phyloP scores from a whole-genome alignment of 2,113 vertebrate genomes.

The Balaeniceps rex region DNA sequence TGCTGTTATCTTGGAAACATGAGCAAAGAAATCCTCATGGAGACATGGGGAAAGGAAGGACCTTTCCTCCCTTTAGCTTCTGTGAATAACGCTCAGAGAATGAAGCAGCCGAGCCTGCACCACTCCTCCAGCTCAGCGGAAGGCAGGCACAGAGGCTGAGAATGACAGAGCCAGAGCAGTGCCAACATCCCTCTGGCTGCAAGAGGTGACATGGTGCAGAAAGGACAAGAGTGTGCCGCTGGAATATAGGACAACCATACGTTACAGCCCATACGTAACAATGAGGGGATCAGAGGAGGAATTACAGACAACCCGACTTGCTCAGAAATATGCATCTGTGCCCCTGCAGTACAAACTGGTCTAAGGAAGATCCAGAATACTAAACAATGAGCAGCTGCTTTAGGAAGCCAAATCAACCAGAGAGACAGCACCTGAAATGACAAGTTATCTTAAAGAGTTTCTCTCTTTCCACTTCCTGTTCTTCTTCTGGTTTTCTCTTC shows the following conservation, averaged over 20 bases:
- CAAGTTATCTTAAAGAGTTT: background rate
- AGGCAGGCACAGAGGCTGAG: background rate
- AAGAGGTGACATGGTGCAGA: background rate
- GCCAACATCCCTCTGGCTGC: background rate
- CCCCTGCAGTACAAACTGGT: background rate
- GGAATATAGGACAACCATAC: background rate
- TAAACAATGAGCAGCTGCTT: background rate
- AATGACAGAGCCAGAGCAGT: background rate
- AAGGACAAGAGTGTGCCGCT: background rate
- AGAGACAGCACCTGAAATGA: background rate
- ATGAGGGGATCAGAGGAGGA: accelerated
- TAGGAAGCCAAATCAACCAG: background rate
- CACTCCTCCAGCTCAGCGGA: background rate
- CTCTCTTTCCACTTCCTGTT: background rate
- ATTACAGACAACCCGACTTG: background rate
- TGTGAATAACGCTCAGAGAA: background rate
- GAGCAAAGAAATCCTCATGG: background rate
- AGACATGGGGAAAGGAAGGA: background rate
- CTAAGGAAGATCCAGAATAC: background rate
- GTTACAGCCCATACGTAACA: accelerated
- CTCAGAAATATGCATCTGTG: background rate
- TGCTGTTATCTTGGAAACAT: background rate
- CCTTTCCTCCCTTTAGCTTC: background rate
- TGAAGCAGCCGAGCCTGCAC: background rate
- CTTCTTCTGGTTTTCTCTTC: background rate